Evolutionary conservation across 92 coral and sea anemone genomes (phyloP), one percentile per base, ranked within the genome.

Genomic region (Metridium senile): DNA sequence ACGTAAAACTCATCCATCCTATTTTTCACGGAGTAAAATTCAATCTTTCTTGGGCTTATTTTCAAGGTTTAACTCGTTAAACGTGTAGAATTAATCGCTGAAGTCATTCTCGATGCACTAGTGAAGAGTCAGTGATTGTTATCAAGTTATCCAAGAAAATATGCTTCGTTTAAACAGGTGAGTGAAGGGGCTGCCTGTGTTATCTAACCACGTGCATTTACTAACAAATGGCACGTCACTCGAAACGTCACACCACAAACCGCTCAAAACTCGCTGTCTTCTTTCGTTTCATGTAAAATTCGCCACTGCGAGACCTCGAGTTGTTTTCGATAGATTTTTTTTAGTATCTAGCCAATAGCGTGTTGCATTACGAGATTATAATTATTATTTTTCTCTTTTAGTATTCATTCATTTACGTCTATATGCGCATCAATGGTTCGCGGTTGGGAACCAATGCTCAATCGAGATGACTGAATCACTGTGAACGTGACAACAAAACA

Each of bases 91-190:
- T 22, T 63, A 16, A 23, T 63, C 39, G 45, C 13, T 11, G 39
- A 8, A 28, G 39, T 28, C 69, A 63, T 62, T 52, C 80, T 58
- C 58, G 70, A 3, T 62, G 80, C 64, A 43, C 18, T 28, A 49
- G 39, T 51, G 26, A 63, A 62, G 71, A 67, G 73, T 66, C 84
- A 54, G 17, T 68, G 84, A 79, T 79, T 52, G 66, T 26, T 47
- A 79, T 79, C 84, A 58, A 59, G 22, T 70, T 79, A 13, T 39
- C 49, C 57, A 35, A 47, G 69, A 70, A 79, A 70, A 68, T 66
- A 79, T 59, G 61, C 13, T 69, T 45, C 84, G 84, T 79, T 79
- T 79, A 79, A 79, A 79, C 84, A 79, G 84, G 84, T 79, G 84
- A 59, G 20, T 11, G 25, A 8, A 57, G 71, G 67, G 71, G 68